phyloP scores from a whole-genome alignment of 30 jellyfish, hydroid and myxozoan genomes.

The Sanderia malayensis region DNA sequence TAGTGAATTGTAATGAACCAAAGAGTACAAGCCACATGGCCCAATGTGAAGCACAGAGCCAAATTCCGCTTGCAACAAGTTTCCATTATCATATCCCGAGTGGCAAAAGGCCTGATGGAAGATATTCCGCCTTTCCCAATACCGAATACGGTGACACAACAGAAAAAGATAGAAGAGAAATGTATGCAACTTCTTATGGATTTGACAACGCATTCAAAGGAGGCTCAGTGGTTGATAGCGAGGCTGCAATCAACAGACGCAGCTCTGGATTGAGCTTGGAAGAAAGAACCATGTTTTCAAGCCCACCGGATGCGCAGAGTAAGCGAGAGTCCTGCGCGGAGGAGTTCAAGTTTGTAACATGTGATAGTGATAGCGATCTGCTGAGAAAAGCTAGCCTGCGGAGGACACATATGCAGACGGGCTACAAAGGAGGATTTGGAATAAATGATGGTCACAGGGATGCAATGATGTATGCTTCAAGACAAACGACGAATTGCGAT shows the following conservation, averaged over 20 bases:
- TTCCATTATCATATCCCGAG: background rate
- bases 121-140: background rate
- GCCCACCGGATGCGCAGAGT: too few relatives aligned
- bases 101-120: too few relatives aligned
- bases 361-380: slow-evolving; percentile 36
- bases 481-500: slow-evolving; percentile 20
- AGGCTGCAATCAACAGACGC: slow-evolving; percentile 8
- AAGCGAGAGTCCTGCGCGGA: slow-evolving; percentile 9
- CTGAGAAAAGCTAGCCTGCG: slow-evolving; percentile 20
- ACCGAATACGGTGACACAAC: background rate
- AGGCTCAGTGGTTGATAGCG: background rate
- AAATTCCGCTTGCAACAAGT: background rate
- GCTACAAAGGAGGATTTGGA: slow-evolving; percentile 48
- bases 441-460: background rate
- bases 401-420: slow-evolving; percentile 26
- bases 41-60: background rate
- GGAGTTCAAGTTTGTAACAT: slow-evolving; percentile 24
- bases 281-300: too few relatives aligned
- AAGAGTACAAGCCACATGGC: background rate
- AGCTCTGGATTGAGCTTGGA: too few relatives aligned
- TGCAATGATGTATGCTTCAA: slow-evolving; percentile 1
- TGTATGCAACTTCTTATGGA: slow-evolving; percentile 1
- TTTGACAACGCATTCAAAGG: slow-evolving; percentile 36
- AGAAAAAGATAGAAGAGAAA: background rate
- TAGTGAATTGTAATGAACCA: background rate